Base-by-base conservation (phyloP, 2,888 invertebrate species). In the Rhodophaea formosa region DNA sequence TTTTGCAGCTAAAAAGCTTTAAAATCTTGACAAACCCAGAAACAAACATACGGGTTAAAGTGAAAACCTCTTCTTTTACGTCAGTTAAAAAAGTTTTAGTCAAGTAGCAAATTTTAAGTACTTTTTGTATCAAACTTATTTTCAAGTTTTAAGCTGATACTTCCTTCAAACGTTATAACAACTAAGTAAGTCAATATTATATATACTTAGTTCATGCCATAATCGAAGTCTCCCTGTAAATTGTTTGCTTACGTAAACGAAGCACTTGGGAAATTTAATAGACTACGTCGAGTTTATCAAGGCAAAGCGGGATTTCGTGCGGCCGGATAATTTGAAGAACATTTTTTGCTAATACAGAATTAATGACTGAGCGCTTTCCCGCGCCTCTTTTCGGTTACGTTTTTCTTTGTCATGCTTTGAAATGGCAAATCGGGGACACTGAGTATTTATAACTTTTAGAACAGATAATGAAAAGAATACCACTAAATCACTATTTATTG, bases 341-440 rank as follows among this genome's bases (percentile, higher is more conserved):
- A 65, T 66, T 72, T 71, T 72, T 72, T 70, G 66, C 69, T 70
- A 69, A 69, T 72, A 66, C 66, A 66, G 62, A 66, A 70, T 71
- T 72, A 71, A 71, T 72, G 70, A 69, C 62, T 29, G 23, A 57
- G 62, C 64, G 39, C 57, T 58, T 58, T 54, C 47, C 51, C 55
- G 54, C 35, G 53, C 59, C 56, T 58, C 52, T 44, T 55, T 54
- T 51, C 59, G 42, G 57, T 35, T 55, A 45, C 59, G 55, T 57
- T 63, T 63, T 63, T 61, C 61, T 61, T 63, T 59, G 59, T 58
- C 58, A 39, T 35, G 57, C 56, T 46, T 54, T 58, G 52, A 53
- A 62, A 59, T 49, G 59, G 58, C 53, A 53, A 57, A 51, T 35
- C 35, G 35, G 10, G 16, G 51, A 7, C 51, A 51, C 35, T 51